Conservation (phyloP, 2,113 vertebrate genomes). For the Phylloscopus trochilus region DNA sequence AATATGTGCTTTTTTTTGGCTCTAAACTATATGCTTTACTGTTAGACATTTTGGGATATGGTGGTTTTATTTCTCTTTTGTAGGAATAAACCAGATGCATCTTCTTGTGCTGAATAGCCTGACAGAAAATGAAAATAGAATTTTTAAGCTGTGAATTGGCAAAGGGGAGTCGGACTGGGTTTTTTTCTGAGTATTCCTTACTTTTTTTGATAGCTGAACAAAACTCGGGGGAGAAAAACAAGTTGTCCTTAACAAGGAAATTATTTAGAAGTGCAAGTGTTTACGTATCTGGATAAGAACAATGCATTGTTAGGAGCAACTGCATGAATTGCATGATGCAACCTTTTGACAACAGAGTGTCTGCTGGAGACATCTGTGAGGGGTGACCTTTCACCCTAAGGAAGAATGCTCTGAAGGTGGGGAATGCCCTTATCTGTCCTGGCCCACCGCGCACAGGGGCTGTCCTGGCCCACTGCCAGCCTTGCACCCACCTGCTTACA, state of each 20-base stretch:
- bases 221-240: neutral
- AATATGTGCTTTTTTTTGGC: neutral
- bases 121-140: slow-evolving; percentile 9
- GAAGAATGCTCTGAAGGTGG: slow-evolving; percentile 90
- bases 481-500: neutral
- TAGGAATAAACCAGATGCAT: slow-evolving; percentile 10
- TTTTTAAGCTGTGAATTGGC: neutral
- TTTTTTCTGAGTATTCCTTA: neutral
- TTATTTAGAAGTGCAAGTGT: slow-evolving; percentile 61
- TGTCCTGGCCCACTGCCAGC: slow-evolving; percentile 32
- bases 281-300: slow-evolving; percentile 71
- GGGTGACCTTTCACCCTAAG: slow-evolving; percentile 85
- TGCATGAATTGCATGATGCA: slow-evolving; percentile 81
- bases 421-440: slow-evolving; percentile 75
- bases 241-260: slow-evolving; percentile 48
- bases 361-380: slow-evolving; percentile 89
- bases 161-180: neutral
- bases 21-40: slow-evolving; percentile 13
- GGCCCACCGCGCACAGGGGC: slow-evolving; percentile 73
- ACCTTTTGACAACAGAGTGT: slow-evolving; percentile 88
- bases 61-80: slow-evolving; percentile 32
- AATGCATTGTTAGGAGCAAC: slow-evolving; percentile 79
- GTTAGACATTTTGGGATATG: slow-evolving; percentile 10
- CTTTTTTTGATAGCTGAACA: slow-evolving; percentile 24
- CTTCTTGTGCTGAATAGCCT: neutral